These are phyloP conservation scores for Eurystomus glaucurus DNA, from an alignment of 2,797 vertebrate genomes.

Conservation along the genomic window DNA sequence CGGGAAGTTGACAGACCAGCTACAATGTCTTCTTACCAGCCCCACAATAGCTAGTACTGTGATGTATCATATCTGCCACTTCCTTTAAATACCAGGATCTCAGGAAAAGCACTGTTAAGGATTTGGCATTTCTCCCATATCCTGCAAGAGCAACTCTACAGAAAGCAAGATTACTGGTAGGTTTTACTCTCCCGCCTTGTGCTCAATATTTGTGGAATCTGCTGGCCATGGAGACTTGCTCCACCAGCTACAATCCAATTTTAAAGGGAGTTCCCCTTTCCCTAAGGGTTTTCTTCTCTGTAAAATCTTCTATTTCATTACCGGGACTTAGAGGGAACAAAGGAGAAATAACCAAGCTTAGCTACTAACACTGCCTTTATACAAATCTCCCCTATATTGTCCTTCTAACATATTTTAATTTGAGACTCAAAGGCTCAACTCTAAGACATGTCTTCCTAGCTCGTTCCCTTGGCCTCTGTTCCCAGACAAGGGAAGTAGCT, in stretches of 20 bases:
- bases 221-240: not conserved
- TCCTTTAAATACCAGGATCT: not conserved
- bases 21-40: not conserved
- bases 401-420: not conserved
- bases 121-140: not conserved
- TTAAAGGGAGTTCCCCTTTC: slow-evolving; percentile 7
- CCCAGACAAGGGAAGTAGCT: not conserved
- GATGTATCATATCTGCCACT: not conserved
- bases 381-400: not conserved
- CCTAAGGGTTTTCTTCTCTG: slow-evolving; percentile 14
- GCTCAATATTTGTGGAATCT: not conserved
- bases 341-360: slow-evolving; percentile 7
- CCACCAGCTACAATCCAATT: slow-evolving; percentile 10
- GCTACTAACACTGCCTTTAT: not conserved
- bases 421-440: not conserved
- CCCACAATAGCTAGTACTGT: not conserved
- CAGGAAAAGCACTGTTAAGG: not conserved
- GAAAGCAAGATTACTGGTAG: not conserved
- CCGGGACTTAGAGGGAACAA: not conserved
- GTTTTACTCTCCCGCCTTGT: not conserved
- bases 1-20: not conserved
- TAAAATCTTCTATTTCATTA: slow-evolving; percentile 26
- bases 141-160: not conserved
- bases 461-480: not conserved
- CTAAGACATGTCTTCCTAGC: not conserved